Percentiles rank a stretch among this genome's conserved stretches.
Conservation (phyloP, 2,888 invertebrate species). For the Hydriomena furcata region DNA sequence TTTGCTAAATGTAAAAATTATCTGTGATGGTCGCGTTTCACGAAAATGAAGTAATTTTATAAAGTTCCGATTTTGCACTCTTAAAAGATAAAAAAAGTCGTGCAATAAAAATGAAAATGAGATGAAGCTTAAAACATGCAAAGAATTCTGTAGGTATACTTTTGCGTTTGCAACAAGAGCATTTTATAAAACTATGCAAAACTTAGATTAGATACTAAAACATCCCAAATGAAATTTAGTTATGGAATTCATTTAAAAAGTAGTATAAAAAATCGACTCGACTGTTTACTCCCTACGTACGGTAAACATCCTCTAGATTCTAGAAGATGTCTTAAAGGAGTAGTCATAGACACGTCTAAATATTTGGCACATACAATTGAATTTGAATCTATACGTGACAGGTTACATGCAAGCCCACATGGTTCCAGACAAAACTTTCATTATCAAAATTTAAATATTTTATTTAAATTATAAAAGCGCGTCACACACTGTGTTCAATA, state of each 20-base stretch:
- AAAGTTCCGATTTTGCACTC: conserved; percentile 7
- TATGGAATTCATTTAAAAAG: conserved; percentile 11
- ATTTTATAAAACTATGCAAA: no score
- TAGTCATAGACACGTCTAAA: no score
- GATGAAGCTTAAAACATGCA: not conserved
- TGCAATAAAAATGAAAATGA: conserved; percentile 3
- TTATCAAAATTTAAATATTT: conserved; percentile 21
- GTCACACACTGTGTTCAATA: conserved; percentile 42
- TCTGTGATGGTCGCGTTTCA: conserved; percentile 22
- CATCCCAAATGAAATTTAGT: not conserved
- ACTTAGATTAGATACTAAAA: not conserved
- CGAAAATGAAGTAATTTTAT: conserved; percentile 24
- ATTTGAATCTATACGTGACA: no score
- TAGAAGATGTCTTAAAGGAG: no score
- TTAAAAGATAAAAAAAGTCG: conserved; percentile 17
- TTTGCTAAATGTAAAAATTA: conserved; percentile 22
- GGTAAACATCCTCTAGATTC: no score
- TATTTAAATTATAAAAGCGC: conserved; percentile 26
- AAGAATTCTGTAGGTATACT: not conserved
- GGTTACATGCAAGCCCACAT: no score
- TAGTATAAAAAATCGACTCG: no score
- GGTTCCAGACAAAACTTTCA: conserved; percentile 17
- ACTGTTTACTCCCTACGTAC: no score
- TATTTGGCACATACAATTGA: no score
- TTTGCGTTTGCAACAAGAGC: no score